These are phyloP conservation scores for Tenrec ecaudatus DNA, from an alignment of 2,113 vertebrate genomes.

Conservation along the genomic window DNA sequence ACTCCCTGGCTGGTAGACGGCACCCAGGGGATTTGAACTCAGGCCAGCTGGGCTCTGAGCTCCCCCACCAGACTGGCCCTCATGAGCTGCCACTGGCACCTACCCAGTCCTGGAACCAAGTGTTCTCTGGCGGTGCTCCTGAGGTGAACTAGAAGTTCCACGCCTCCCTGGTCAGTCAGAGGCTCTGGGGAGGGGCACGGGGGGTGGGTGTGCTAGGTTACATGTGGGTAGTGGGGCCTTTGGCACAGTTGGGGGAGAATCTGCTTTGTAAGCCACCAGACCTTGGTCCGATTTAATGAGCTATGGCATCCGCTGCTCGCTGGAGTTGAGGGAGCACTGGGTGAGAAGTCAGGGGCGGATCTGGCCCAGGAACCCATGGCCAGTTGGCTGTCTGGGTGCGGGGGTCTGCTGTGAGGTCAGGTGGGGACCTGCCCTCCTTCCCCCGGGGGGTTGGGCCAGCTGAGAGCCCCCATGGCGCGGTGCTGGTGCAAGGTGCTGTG, in stretches of 20 bases:
- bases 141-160: not conserved
- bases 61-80: accelerated
- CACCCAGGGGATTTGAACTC: not conserved
- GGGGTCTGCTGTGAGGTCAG: accelerated
- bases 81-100: not conserved
- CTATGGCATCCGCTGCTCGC: not conserved
- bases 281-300: not conserved
- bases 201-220: not conserved
- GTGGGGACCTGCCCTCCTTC: not conserved
- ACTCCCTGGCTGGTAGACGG: not conserved
- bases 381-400: not conserved
- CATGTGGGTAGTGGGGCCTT: slow-evolving; percentile 66
- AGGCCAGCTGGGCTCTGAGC: not conserved
- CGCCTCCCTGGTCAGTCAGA: not conserved
- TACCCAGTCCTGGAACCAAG: not conserved
- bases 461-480: not conserved
- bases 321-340: not conserved
- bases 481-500: accelerated
- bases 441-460: accelerated
- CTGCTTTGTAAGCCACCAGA: not conserved
- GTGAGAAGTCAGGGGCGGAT: slow-evolving; percentile 34
- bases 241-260: slow-evolving; percentile 50
- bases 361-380: not conserved
- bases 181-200: not conserved
- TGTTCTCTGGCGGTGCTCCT: not conserved